phyloP scores from a whole-genome alignment of 1,140 invertebrate species.

The Bombyx mori region ASM3026992v2 NC_085119.1:8484501-8485000 shows the following conservation, averaged over 20 bases:
- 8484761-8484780: conserved; percentile 68
- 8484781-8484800: conserved; percentile 65
- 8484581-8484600: no score
- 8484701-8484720: conserved; percentile 19
- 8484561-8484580: no score
- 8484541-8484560: no score
- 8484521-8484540: no score
- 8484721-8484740: conserved; percentile 45
- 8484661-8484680: not conserved
- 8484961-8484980: conserved; percentile 11
- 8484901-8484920: conserved; percentile 55
- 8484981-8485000: conserved; percentile 17
- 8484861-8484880: conserved; percentile 67
- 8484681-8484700: not conserved
- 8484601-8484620: no score
- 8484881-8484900: conserved; percentile 55
- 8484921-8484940: conserved; percentile 65
- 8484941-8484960: conserved; percentile 51
- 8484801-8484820: conserved; percentile 71
- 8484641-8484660: no score
- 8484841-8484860: conserved; percentile 71
- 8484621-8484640: no score
- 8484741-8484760: conserved; percentile 36
- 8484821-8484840: conserved; percentile 70
- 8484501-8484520: no score